Base-by-base conservation (phyloP, 2,888 invertebrate genomes). In the Heteropelma amictum region DNA sequence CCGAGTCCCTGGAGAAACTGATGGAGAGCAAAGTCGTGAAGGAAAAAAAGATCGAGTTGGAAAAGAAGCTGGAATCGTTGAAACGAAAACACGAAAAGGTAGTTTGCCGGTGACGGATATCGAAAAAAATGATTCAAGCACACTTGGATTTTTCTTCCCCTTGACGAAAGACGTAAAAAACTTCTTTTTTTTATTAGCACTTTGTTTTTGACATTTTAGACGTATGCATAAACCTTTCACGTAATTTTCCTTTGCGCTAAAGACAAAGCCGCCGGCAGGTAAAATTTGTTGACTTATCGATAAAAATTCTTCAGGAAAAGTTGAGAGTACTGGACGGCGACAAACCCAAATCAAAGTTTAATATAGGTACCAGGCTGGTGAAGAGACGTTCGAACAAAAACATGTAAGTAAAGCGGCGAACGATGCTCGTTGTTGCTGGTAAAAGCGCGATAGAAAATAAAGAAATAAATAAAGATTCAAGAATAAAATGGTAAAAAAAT, bases 61-160 rank as follows among this genome's bases (percentile, higher is more conserved):
- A 97, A 65, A 96, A 97, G 86, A 97, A 98, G 86, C 88, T 98
- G 67, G 97, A 97, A 82, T 91, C 93, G 26, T 86, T 98, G 70
- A 91, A 94, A 63, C 94, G 95, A 85, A 96, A 96, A 82, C 94
- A 95, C 84, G 96, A 96, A 80, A 95, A 96, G 89, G 91, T 88
- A 76, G 28, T n/a, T 49, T 49, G n/a, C n/a, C n/a, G n/a, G n/a
- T n/a, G n/a, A n/a, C n/a, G n/a, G n/a, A n/a, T n/a, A n/a, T 17
- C 14, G n/a, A n/a, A n/a, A n/a, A n/a, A n/a, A n/a, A n/a, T n/a
- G n/a, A n/a, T n/a, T n/a, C n/a, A n/a, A n/a, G n/a, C n/a, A n/a
- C n/a, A n/a, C n/a, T n/a, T n/a, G n/a, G n/a, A n/a, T n/a, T n/a
- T n/a, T n/a, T n/a, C n/a, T n/a, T n/a, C n/a, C n/a, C n/a, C n/a